Base-by-base conservation (phyloP, 1,140 invertebrate genomes). In the Cheumatopsyche charites region DNA sequence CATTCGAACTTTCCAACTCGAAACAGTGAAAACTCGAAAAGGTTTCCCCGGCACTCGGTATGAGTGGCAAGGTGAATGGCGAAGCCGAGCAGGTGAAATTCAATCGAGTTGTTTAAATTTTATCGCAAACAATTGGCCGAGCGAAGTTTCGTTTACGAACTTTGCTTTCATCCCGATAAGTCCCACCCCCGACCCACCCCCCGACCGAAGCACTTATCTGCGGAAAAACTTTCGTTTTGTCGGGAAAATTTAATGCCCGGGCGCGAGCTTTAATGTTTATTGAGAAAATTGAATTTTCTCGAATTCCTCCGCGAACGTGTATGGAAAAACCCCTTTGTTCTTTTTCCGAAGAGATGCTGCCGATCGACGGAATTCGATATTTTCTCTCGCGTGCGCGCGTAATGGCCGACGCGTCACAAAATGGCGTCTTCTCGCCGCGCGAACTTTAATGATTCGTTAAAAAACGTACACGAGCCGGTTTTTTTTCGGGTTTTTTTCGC, bases 161-260 rank as follows among this genome's bases (percentile, higher is more conserved):
- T 55, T 69, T 69, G 25, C 67, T 69, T 58, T 69, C 49, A 69
- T 69, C 49, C 41, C 23, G 67, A 55, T 69, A 69, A 69, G 67
- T 19, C 15, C 19, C 12, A 43, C 6, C 41, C n/a, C 13, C 41
- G 47, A 5, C n/a, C 47, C n/a, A 6, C 13, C 47, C n/a, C 19
- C 47, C 3, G 47, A 3, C 13, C 29, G 47, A 15, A 52, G 19
- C 47, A 52, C 47, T 52, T 52, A 52, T 52, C 47, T 52, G 15
- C 47, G 5, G 47, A 52, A 52, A 52, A 52, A 52, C 9, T 52
- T 52, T 52, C 29, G 29, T 36, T 36, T 36, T 36, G 29, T 9
- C 29, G 13, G 9, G n/a, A 15, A 52, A 52, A 52, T 52, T 52
- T 52, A 52, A 52, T 52, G 47, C 47, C n/a, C 15, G 47, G n/a